Conservation (phyloP, 2,797 vertebrate species). For the Austrolebias charrua region DNA sequence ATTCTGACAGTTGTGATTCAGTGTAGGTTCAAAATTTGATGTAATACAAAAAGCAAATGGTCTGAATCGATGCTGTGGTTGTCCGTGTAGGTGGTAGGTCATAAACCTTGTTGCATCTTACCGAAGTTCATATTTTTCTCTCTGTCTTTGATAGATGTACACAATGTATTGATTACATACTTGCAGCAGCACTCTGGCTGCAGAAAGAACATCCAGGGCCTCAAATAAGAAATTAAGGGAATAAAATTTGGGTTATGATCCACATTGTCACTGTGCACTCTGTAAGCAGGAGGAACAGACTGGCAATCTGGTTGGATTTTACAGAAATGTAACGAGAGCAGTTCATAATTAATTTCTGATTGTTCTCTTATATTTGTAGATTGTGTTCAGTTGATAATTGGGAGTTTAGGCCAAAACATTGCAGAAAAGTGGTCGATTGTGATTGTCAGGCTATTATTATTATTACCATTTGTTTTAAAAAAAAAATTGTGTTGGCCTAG, state of each 20-base stretch:
- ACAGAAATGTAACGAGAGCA: slow-evolving; percentile 15
- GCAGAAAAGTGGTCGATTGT: slow-evolving; percentile 42
- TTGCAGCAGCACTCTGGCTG: slow-evolving; percentile 16
- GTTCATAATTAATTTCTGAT: slow-evolving; percentile 17
- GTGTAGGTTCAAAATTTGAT: slow-evolving; percentile 53
- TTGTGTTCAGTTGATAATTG: slow-evolving; percentile 36
- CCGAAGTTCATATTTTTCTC: slow-evolving; percentile 10
- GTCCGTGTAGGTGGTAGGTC: slow-evolving; percentile 36
- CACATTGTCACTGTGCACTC: slow-evolving; percentile 26
- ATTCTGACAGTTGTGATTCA: slow-evolving; percentile 60
- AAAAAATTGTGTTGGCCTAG: slow-evolving; percentile 23
- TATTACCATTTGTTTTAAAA: background rate
- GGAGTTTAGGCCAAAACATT: slow-evolving; percentile 52
- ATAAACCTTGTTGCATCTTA: slow-evolving; percentile 15
- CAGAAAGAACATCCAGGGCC: slow-evolving; percentile 18
- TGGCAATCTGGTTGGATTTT: background rate
- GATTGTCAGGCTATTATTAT: slow-evolving; percentile 28
- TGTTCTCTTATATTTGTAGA: slow-evolving; percentile 38
- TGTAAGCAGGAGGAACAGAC: slow-evolving; percentile 7
- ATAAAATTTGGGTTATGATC: slow-evolving; percentile 27
- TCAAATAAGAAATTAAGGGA: slow-evolving; percentile 1
- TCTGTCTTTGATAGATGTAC: slow-evolving; percentile 3
- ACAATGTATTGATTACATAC: slow-evolving; percentile 1
- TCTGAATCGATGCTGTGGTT: slow-evolving; percentile 36
- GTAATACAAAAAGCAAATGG: slow-evolving; percentile 45